Conservation (phyloP, 2,797 vertebrate species). For the Leptoclinus maculatus region DNA sequence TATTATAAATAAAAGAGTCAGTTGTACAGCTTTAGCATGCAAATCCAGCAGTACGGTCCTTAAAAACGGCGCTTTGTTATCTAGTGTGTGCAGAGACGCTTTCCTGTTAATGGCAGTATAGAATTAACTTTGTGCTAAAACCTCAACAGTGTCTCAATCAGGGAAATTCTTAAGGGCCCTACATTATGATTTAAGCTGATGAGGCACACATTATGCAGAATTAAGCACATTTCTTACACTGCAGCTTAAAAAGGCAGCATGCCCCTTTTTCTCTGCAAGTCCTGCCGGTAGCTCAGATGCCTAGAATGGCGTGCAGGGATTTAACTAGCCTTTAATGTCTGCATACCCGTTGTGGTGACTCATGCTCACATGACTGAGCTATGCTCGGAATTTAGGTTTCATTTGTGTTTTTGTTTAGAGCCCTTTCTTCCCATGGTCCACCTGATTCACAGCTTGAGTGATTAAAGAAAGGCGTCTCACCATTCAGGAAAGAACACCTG, state of each 20-base stretch:
- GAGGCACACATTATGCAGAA: conserved; percentile 14
- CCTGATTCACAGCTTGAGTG: conserved; percentile 60
- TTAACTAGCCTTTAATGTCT: conserved; percentile 56
- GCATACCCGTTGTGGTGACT: conserved; percentile 62
- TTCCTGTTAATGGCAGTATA: background rate
- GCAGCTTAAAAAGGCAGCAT: conserved; percentile 17
- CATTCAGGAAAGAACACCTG: conserved; percentile 28
- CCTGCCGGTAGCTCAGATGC: conserved; percentile 39
- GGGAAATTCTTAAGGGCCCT: background rate
- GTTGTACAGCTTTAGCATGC: background rate
- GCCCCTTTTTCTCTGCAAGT: conserved; percentile 19
- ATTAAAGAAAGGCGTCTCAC: conserved; percentile 41
- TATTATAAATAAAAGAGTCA: background rate
- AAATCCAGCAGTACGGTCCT: background rate
- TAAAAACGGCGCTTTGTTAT: background rate
- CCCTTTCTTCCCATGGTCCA: conserved; percentile 41
- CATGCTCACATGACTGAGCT: conserved; percentile 65
- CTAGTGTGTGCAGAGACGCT: background rate
- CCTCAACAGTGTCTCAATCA: conserved; percentile 5
- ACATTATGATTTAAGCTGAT: background rate
- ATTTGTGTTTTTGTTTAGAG: conserved; percentile 60
- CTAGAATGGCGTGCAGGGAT: conserved; percentile 42
- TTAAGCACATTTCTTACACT: conserved; percentile 7
- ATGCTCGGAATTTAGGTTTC: conserved; percentile 73
- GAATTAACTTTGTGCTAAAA: background rate